Base-by-base conservation (phyloP, 1,140 invertebrate genomes). In the Lepidostoma basale region DNA sequence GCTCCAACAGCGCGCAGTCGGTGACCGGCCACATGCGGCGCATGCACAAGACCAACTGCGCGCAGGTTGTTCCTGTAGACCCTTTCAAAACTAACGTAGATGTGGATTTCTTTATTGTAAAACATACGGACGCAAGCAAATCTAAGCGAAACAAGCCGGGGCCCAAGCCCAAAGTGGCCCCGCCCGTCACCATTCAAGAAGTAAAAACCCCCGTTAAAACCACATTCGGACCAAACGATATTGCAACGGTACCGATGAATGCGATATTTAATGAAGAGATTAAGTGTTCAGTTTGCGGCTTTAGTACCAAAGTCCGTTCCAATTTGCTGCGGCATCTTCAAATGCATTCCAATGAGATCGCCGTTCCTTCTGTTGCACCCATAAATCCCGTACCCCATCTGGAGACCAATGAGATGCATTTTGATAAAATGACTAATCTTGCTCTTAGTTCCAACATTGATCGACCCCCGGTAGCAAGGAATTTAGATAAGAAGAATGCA, bases 341-440 rank as follows among this genome's bases (percentile, higher is more conserved):
- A 64, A 75, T 89, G 49, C 91, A 93, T 75, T 81, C 82, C 0
- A 83, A 85, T 40, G 86, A 86, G 62, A 79, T 85, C 65, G 81
- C 79, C 0, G 86, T 88, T 1, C 84, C 89, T 1, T 81, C 87
- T 69, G 86, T 83, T 0, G 86, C 88, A 0, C 88, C 88, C 0
- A 87, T 92, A 0, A 93, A 93, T 81, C 91, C 91, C 0, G 91
- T 93, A 0, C 91, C 91, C 0, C 91, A 90, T 76, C 78, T 92
- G 16, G 88, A 91, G 49, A 88, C 88, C 28, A 90, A 89, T 63
- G 91, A 92, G 74, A 87, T 85, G 69, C 91, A 92, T 86, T 93
- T 93, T 75, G 91, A 93, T 75, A 92, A 91, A 76, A 94, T 93
- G 92, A 84, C 88, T 0, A 94, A 94, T 77, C 79, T 92, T 12